These are phyloP conservation scores for Hemicordylus capensis DNA, from an alignment of 2,113 vertebrate species.

Conservation along the genomic window DNA sequence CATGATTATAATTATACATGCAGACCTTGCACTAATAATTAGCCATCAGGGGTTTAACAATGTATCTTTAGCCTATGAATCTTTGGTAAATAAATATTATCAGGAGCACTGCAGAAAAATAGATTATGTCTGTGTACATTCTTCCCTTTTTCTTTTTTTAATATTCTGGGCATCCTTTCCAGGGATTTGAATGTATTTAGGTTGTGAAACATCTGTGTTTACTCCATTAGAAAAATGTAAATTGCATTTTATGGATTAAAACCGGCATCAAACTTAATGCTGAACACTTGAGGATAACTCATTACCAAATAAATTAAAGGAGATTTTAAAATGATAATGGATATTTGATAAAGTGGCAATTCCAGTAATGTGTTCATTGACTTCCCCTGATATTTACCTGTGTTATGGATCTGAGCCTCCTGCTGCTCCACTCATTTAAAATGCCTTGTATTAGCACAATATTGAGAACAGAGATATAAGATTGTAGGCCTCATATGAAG, in stretches of 20 bases:
- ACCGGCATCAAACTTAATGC: not conserved
- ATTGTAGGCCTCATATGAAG: not conserved
- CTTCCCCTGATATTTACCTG: not conserved
- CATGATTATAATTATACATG: not conserved
- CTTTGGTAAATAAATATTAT: not conserved
- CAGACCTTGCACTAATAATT: not conserved
- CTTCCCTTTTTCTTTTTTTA: not conserved
- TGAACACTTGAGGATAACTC: not conserved
- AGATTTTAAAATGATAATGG: not conserved
- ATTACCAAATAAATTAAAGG: not conserved
- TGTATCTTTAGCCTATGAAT: not conserved
- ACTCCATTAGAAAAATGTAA: not conserved
- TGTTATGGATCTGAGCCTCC: not conserved
- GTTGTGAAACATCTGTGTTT: slow-evolving; percentile 5
- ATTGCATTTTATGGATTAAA: not conserved
- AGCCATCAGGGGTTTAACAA: not conserved
- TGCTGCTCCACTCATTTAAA: not conserved
- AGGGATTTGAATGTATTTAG: not conserved
- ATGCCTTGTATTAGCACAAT: not conserved
- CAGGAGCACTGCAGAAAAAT: not conserved
- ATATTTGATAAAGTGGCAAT: not conserved
- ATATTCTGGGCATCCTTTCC: not conserved
- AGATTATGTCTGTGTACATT: not conserved
- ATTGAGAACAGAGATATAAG: not conserved
- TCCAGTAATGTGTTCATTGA: not conserved